A percentile compares a stretch with the other conserved stretches of the same genome.
Evolutionary conservation across 2,113 vertebrate species (phyloP).

Genomic region (Bombycilla garrulus): DNA sequence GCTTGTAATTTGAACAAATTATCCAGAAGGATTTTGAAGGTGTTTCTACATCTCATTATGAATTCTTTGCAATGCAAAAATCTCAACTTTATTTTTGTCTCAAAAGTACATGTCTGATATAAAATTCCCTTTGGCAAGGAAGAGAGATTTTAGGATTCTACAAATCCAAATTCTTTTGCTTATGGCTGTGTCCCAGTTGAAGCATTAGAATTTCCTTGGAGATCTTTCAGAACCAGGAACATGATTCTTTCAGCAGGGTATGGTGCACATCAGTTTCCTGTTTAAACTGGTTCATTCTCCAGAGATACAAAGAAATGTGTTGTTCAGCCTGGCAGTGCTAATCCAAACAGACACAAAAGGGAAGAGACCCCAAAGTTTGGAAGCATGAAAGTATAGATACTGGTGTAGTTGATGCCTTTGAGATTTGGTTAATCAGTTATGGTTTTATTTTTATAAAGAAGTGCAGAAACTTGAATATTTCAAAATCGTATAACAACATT

Average conservation of each 20-base stretch:
- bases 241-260: neutral
- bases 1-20: neutral
- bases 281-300: neutral
- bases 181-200: neutral
- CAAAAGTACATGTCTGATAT: neutral
- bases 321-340: neutral
- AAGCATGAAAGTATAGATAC: neutral
- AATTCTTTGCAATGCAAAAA: slow-evolving; percentile 10
- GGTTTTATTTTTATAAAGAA: neutral
- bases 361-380: neutral
- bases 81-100: slow-evolving; percentile 35
- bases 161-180: neutral
- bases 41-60: neutral
- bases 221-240: neutral
- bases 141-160: neutral
- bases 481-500: neutral
- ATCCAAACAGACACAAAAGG: neutral
- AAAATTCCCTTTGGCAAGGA: slow-evolving; percentile 33
- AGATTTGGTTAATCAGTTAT: neutral
- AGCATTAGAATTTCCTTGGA: neutral
- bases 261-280: neutral
- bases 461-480: neutral
- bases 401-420: neutral
- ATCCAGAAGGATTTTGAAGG: neutral
- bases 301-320: neutral